phyloP scores from a whole-genome alignment of 1,140 invertebrate genomes.

The Metopolophium dirhodum region DNA sequence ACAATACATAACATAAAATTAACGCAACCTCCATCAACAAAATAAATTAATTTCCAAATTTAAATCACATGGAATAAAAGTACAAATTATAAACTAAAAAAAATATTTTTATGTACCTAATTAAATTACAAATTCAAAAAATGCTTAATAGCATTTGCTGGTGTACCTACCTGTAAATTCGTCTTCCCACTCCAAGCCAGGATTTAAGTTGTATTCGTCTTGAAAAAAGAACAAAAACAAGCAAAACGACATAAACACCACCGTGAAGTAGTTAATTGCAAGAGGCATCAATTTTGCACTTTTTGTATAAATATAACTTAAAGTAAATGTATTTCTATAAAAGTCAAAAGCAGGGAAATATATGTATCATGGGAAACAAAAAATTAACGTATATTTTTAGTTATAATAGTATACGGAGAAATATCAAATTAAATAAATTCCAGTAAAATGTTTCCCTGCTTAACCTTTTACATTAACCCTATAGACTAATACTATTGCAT shows the following conservation, averaged over 20 bases:
- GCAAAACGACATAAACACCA: constrained; percentile 61
- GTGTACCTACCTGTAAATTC: constrained; percentile 94
- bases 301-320: constrained; percentile 49
- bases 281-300: constrained; percentile 52
- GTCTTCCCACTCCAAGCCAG: constrained; percentile 99
- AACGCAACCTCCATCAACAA: constrained; percentile 61
- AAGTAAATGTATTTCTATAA: background rate
- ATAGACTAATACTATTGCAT: background rate
- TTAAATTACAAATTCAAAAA: constrained; percentile 48
- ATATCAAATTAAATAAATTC: background rate
- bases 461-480: constrained; percentile 7
- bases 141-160: constrained; percentile 47
- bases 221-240: constrained; percentile 78
- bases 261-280: constrained; percentile 58
- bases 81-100: background rate
- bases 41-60: constrained; percentile 17
- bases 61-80: background rate
- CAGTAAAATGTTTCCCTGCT: constrained; percentile 18
- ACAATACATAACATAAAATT: constrained; percentile 59
- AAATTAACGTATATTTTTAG: background rate
- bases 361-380: background rate
- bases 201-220: constrained; percentile 99
- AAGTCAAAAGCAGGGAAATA: constrained; percentile 37
- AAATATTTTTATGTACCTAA: constrained; percentile 32
- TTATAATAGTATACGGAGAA: background rate